Base-by-base conservation (phyloP, 2,888 invertebrate genomes). In the Caenorhabditis sp. region DNA sequence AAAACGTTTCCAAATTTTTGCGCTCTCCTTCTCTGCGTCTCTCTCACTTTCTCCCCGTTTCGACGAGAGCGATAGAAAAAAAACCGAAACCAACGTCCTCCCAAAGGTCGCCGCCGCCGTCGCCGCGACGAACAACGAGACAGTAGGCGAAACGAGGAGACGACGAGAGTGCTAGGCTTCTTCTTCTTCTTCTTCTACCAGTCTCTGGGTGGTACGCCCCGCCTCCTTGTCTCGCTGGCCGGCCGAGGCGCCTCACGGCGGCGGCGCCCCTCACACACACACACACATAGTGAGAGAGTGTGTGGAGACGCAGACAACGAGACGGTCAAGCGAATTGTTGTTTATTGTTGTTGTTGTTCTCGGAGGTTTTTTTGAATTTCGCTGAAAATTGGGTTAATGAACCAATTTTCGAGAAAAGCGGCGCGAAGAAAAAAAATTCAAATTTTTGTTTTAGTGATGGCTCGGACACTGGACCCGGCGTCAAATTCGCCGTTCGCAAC, bases 181-280 rank as follows among this genome's bases (percentile, higher is more conserved):
- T 2, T 5, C 43, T 43, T 43, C 14, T 43, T 5, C 2, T 2
- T 5, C 43, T 43, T 71, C 64, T 72, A 37, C 72, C 72, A 72
- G 72, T 62, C 72, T 43, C 72, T 68, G 72, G 72, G 72, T 72
- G 72, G 72, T 72, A 72, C 72, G 72, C 72, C 62, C 67, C 72
- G 55, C 72, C 72, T 50, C 19, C 31, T 59, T 61, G 37, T 50
- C 58, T 60, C 24, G 6, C 6, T 21, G 54, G n/a, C n/a, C n/a
- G n/a, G n/a, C n/a, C n/a, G n/a, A n/a, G 69, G 62, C 64, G 67
- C 67, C 62, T 62, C 64, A 58, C 58, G 68, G 67, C 68, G 62
- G 59, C 36, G 51, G n/a, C n/a, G n/a, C n/a, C n/a, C n/a, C n/a
- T n/a, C n/a, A n/a, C n/a, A n/a, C n/a, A n/a, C n/a, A n/a, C n/a